Percentiles rank a stretch among this genome's conserved stretches.
Conservation (phyloP, 2,797 vertebrate species). For the Coendou prehensilis region DNA sequence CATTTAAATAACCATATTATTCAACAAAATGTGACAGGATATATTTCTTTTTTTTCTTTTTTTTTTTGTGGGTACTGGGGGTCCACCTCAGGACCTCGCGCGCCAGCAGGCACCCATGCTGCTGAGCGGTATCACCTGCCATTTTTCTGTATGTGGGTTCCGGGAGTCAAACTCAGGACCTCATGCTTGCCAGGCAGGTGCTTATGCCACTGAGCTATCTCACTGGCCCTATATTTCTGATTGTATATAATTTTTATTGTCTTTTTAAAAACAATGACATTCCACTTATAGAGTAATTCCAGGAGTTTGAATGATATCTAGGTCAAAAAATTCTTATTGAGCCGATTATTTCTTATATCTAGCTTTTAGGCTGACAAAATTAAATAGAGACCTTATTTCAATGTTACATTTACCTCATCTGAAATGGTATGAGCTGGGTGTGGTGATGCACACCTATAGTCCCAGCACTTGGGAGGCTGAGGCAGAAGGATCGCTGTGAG, state of each 20-base stretch:
- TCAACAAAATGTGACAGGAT: neutral
- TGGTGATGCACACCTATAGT: too few relatives aligned
- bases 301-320: neutral
- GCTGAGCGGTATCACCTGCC: too few relatives aligned
- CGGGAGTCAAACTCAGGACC: too few relatives aligned
- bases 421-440: neutral
- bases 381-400: constrained; percentile 11
- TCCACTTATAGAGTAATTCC: neutral
- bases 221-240: too few relatives aligned
- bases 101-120: too few relatives aligned
- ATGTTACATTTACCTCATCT: neutral
- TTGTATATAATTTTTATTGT: neutral
- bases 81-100: too few relatives aligned
- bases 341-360: neutral
- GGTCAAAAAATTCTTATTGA: neutral
- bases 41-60: neutral
- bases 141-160: too few relatives aligned
- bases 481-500: neutral
- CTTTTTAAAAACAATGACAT: constrained; percentile 8
- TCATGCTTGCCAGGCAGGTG: too few relatives aligned
- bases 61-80: too few relatives aligned
- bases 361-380: neutral
- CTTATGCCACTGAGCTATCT: too few relatives aligned
- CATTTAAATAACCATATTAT: neutral
- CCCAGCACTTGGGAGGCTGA: neutral